Evolutionary conservation across 2,113 vertebrate genomes (phyloP).

Genomic region (Lanius collurio): DNA sequence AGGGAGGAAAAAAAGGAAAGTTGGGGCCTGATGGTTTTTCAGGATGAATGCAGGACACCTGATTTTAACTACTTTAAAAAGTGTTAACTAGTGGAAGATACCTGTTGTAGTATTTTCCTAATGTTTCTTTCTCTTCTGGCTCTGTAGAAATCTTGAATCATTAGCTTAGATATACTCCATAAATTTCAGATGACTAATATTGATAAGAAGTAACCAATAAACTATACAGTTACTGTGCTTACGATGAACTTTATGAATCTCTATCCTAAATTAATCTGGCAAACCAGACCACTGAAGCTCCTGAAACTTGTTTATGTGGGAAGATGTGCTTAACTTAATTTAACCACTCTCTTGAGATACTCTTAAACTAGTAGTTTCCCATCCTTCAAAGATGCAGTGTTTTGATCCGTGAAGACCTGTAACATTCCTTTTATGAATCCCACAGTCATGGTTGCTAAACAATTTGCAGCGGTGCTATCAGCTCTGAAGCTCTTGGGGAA

Average conservation of each 20-base stretch:
- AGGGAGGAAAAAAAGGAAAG: rapidly evolving
- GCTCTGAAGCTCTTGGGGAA: neutral
- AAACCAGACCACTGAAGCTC: neutral
- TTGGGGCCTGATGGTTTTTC: neutral
- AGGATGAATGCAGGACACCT: neutral
- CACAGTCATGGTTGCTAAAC: neutral
- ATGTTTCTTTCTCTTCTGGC: neutral
- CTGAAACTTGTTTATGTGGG: neutral
- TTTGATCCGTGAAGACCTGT: conserved; percentile 25
- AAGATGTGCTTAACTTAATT: conserved; percentile 2
- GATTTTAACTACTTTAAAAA: neutral
- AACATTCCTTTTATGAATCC: conserved; percentile 6
- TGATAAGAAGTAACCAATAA: neutral
- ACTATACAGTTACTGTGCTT: neutral
- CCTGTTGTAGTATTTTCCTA: neutral
- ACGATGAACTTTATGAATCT: neutral
- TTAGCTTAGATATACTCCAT: neutral
- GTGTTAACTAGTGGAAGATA: neutral
- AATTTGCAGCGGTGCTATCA: neutral
- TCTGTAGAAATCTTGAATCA: neutral
- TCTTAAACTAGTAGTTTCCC: neutral
- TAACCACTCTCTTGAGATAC: neutral
- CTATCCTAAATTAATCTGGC: neutral
- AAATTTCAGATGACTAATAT: neutral
- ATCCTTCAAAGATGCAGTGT: neutral